Conservation (phyloP, 2,888 invertebrate species). For the Watsonalla binaria region DNA sequence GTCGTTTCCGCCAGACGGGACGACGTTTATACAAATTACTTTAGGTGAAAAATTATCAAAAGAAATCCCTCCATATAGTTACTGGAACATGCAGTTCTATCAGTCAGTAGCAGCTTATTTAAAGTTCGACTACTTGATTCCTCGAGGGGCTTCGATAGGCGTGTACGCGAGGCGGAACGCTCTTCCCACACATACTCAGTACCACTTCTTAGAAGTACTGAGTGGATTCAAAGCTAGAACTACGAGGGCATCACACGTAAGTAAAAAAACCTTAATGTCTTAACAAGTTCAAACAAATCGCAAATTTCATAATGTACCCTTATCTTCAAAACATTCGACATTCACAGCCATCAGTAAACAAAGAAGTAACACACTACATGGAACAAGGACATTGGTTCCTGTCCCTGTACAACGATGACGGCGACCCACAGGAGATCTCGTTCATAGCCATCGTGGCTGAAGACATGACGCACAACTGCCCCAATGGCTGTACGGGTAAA, state of each 20-base stretch:
- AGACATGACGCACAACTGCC: constrained; percentile 97
- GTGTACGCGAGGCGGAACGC: constrained; percentile 96
- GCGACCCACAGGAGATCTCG: constrained; percentile 91
- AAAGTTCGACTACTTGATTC: constrained; percentile 95
- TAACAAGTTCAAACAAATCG: too few species aligned
- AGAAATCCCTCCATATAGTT: constrained; percentile 95
- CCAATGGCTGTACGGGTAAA: constrained; percentile 97
- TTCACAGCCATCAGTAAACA: constrained; percentile 88
- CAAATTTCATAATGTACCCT: neutral
- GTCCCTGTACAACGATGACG: constrained; percentile 96
- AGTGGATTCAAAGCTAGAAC: constrained; percentile 93
- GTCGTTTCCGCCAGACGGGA: constrained; percentile 95
- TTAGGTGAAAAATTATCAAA: constrained; percentile 92
- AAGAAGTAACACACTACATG: constrained; percentile 96
- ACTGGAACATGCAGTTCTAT: constrained; percentile 98
- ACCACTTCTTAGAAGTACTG: constrained; percentile 96
- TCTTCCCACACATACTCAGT: constrained; percentile 96
- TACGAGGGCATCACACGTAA: constrained; percentile 91
- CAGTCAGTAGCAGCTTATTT: constrained; percentile 96
- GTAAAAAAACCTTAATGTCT: constrained; percentile 48
- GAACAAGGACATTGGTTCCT: constrained; percentile 98
- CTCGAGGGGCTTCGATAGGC: constrained; percentile 94
- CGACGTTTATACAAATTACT: constrained; percentile 93
- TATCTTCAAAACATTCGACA: constrained; percentile 5
- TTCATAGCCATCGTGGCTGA: constrained; percentile 91